phyloP scores from a whole-genome alignment of 2,113 vertebrate species.

The Myotis yumanensis region DNA sequence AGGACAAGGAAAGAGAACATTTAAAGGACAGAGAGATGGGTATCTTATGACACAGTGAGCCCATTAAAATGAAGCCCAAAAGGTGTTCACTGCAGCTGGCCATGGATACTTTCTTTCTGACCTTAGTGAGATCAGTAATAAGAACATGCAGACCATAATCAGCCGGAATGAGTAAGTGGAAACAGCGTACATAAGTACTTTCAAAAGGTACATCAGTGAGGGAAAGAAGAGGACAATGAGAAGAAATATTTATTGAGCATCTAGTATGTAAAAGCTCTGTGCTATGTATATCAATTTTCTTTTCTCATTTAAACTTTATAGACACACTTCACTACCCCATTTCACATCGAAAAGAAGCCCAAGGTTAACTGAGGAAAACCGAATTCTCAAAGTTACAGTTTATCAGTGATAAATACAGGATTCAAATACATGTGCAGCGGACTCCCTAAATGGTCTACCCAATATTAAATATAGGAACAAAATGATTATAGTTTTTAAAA shows the following conservation, averaged over 20 bases:
- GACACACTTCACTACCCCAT: not conserved
- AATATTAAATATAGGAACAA: not conserved
- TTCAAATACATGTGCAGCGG: not conserved
- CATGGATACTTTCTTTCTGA: not conserved
- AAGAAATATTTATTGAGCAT: not conserved
- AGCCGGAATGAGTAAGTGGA: not conserved
- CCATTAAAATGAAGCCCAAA: not conserved
- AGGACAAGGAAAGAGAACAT: not conserved
- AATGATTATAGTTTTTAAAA: not conserved
- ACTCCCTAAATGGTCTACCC: not conserved
- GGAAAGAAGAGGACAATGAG: not conserved
- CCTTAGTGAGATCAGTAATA: not conserved
- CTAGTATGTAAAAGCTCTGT: not conserved
- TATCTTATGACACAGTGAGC: not conserved
- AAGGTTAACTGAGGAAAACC: not conserved
- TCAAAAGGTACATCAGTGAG: slow-evolving; percentile 1
- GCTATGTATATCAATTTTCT: not conserved
- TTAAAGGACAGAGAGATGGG: not conserved
- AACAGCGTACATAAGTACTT: not conserved
- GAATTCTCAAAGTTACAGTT: not conserved
- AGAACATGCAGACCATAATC: not conserved
- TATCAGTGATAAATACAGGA: not conserved
- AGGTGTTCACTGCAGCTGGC: not conserved
- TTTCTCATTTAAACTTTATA: slow-evolving; percentile 29
- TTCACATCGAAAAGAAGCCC: slow-evolving; percentile 11